Evolutionary conservation across 2,888 invertebrate genomes (phyloP).

Genomic region (Beris morrisii): DNA sequence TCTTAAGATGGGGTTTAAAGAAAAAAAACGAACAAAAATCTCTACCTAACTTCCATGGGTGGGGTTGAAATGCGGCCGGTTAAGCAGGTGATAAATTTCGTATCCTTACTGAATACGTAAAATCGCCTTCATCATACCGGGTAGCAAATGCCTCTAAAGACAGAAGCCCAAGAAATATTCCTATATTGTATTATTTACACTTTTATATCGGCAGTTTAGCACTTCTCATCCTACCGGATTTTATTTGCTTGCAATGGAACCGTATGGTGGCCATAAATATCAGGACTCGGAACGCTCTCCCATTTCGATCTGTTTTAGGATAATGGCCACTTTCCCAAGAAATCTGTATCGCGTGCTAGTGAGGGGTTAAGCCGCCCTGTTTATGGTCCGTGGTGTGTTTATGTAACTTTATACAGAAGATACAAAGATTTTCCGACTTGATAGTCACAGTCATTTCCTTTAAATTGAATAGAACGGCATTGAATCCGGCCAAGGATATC

Average conservation of each 20-base stretch:
- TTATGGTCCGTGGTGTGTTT: no score
- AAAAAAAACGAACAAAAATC: no score
- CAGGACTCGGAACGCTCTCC: no score
- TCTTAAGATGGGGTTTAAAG: neutral
- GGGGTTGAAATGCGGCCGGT: neutral
- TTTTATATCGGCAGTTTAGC: neutral
- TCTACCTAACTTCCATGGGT: no score
- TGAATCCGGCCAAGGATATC: slow-evolving; percentile 20
- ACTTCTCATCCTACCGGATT: neutral
- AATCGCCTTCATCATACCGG: neutral
- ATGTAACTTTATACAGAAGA: neutral
- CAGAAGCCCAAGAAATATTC: neutral
- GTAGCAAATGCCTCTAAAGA: neutral
- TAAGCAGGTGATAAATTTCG: slow-evolving; percentile 28
- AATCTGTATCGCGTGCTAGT: no score
- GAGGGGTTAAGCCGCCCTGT: no score
- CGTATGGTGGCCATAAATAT: no score
- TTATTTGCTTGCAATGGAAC: no score
- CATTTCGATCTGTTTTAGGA: no score
- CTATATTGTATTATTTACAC: neutral
- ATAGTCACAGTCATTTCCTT: slow-evolving; percentile 17
- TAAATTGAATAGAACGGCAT: slow-evolving; percentile 16
- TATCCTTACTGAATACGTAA: slow-evolving; percentile 22
- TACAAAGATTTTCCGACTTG: slow-evolving; percentile 7
- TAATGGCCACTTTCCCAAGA: no score